Evolutionary conservation across 2,797 vertebrate genomes (phyloP).

Genomic region (Antennarius maculatus): DNA sequence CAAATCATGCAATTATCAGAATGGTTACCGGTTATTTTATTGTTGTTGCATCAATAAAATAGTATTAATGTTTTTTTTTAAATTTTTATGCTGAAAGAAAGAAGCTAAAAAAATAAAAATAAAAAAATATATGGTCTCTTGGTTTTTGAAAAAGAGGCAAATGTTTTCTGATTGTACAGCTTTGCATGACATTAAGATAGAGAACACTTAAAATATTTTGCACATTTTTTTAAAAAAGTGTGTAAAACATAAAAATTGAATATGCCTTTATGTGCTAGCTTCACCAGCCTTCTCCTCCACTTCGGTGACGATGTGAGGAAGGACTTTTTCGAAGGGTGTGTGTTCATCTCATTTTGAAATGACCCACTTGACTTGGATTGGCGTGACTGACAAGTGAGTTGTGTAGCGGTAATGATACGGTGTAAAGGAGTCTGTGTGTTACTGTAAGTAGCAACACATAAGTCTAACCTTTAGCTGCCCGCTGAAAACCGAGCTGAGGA

Average conservation of each 20-base stretch:
- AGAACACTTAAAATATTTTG: too few species aligned
- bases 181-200: too few species aligned
- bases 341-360: constrained; percentile 13
- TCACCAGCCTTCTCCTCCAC: not conserved
- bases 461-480: constrained; percentile 78
- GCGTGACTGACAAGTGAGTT: constrained; percentile 61
- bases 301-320: not conserved
- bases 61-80: too few species aligned
- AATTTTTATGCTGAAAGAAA: not conserved
- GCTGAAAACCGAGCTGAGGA: constrained; percentile 75
- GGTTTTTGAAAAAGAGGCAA: not conserved
- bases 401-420: constrained; percentile 59
- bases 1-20: not conserved
- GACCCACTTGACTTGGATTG: constrained; percentile 25
- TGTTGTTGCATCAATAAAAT: too few species aligned
- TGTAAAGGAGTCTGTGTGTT: constrained; percentile 66
- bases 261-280: not conserved
- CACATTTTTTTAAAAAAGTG: not conserved
- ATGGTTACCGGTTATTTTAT: not conserved
- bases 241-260: not conserved
- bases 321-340: not conserved
- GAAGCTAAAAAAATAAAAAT: not conserved
- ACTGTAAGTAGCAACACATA: constrained; percentile 76
- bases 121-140: not conserved
- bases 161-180: too few species aligned